phyloP scores from a whole-genome alignment of 2,113 vertebrate species.

The Eublepharis macularius region DNA sequence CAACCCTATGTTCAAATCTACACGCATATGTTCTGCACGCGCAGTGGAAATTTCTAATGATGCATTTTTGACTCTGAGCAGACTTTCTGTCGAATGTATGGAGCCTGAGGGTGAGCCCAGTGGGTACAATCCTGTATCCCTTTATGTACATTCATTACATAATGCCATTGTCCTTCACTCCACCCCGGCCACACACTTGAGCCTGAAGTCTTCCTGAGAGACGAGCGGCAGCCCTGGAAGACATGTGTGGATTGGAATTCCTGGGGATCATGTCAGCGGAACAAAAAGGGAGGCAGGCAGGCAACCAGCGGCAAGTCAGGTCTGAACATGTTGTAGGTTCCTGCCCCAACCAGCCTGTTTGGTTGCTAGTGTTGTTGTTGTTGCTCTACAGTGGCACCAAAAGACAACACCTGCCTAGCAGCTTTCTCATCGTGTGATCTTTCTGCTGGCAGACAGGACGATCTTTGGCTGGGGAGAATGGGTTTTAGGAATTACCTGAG shows the following conservation, averaged over 20 bases:
- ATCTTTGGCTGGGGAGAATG: background rate
- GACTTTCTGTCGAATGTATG: no score
- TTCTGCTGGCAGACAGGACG: conserved; percentile 1
- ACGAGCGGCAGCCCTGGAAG: background rate
- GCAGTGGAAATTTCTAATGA: no score
- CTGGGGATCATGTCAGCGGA: background rate
- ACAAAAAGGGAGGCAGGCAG: background rate
- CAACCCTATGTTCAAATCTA: no score
- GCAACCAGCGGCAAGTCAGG: background rate
- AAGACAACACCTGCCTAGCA: conserved; percentile 29
- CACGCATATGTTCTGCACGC: no score
- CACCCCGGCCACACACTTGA: background rate
- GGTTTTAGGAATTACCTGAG: conserved; percentile 10
- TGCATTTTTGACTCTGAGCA: background rate
- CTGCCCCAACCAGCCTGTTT: conserved; percentile 15
- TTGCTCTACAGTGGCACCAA: conserved; percentile 1
- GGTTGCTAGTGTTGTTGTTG: conserved; percentile 15
- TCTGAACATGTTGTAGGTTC: background rate
- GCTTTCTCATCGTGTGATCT: conserved; percentile 26
- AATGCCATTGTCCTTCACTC: background rate
- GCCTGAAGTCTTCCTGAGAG: background rate
- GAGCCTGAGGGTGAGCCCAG: no score
- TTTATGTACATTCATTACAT: no score
- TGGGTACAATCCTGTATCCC: no score
- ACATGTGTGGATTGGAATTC: background rate